Evolutionary conservation across 2,888 invertebrate species (phyloP), one percentile per base, ranked within the genome.

Genomic region (Cataglyphis cursor): DNA sequence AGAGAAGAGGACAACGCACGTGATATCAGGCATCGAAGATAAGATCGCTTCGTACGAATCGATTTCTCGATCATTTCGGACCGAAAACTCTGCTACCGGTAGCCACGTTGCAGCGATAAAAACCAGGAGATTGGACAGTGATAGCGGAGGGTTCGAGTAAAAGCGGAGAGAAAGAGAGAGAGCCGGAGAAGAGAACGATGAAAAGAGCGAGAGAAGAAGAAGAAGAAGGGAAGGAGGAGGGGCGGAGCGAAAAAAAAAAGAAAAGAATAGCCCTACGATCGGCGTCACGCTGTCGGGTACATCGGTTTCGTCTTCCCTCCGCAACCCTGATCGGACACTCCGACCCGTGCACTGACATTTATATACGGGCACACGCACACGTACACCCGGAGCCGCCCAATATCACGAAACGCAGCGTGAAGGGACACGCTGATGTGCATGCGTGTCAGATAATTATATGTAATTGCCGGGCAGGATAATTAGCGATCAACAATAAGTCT

Each of bases 281-380:
- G 94, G 94, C 94, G 94, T 94, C 94, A 94, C 90, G 94, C 94
- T 94, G 94, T 94, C 94, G 94, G 94, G 92, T 94, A 94, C 94
- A 94, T 94, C 94, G 94, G 94, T 94, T 94, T 94, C 93, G 91
- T 91, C 92, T 92, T 92, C 90, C 91, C 91, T 88, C 88, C 87
- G 70, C 85, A 81, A 61, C 72, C 83, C 62, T 59, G 85, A n/a
- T 51, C 48, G 48, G 65, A 87, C 75, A 66, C 78, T 51, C 73
- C 38, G 35, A 65, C 72, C 72, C 86, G 83, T 81, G 78, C 86
- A 72, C 84, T 83, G 68, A 80, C 85, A 81, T 83, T 73, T 81
- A 72, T 82, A 44, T 66, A 10, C 68, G n/a, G 54, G 28, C 41
- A 78, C 24, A 41, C 35, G 44, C 41, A 48, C 48, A 38, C n/a